These are phyloP conservation scores for Cheilosia pagana DNA, from an alignment of 2,888 invertebrate genomes.

Conservation along the genomic window DNA sequence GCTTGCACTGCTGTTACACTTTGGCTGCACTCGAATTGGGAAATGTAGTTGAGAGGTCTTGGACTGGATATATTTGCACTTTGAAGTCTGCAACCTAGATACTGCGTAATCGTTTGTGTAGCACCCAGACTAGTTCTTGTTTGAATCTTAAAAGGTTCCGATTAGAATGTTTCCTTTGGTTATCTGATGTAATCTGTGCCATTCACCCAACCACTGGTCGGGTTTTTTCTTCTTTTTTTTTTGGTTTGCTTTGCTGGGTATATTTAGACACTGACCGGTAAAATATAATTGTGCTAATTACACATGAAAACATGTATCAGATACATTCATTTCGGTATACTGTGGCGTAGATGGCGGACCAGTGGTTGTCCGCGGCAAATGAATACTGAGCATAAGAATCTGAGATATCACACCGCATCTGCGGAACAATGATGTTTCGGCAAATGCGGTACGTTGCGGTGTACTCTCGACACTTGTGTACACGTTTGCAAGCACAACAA, in stretches of 20 bases:
- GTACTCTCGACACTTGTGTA: slow-evolving; percentile 16
- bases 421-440: slow-evolving; percentile 64
- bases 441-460: slow-evolving; percentile 18
- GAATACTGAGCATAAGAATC: slow-evolving; percentile 54
- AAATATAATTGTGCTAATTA: slow-evolving; percentile 71
- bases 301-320: slow-evolving; percentile 36
- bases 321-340: slow-evolving; percentile 19
- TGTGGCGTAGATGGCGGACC: slow-evolving; percentile 22
- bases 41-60: slow-evolving; percentile 60
- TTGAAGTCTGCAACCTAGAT: slow-evolving; percentile 68
- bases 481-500: slow-evolving; percentile 16
- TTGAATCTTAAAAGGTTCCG: slow-evolving; percentile 12
- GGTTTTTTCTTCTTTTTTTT: slow-evolving; percentile 23
- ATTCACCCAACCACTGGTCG: slow-evolving; percentile 41
- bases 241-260: slow-evolving; percentile 11
- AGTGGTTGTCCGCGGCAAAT: slow-evolving; percentile 41
- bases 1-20: slow-evolving; percentile 46
- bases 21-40: slow-evolving; percentile 38
- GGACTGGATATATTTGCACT: slow-evolving; percentile 69
- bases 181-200: slow-evolving; percentile 64
- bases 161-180: slow-evolving; percentile 49
- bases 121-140: slow-evolving; percentile 53
- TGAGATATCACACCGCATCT: slow-evolving; percentile 40
- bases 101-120: slow-evolving; percentile 38
- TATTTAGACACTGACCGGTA: slow-evolving; percentile 62